Evolutionary conservation across 2,797 vertebrate genomes (phyloP), one percentile per base, ranked within the genome.

Genomic region (Furcifer pardalis): DNA sequence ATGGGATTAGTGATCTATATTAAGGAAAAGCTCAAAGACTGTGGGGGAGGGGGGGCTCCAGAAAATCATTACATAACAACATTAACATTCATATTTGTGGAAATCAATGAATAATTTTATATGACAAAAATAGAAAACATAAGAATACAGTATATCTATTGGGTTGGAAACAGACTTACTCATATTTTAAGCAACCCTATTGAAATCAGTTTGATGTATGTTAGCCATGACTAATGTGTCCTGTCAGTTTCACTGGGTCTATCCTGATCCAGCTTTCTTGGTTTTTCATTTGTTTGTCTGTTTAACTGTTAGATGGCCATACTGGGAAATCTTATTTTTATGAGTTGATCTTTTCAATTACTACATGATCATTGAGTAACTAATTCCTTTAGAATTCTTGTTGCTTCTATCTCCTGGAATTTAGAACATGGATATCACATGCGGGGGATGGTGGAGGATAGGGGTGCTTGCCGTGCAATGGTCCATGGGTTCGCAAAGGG

Each of bases 351-450:
- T 85, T 82, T 77, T 78, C 77, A 74, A 84, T 77, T 52, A 73
- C 15, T 9, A 82, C 46, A 44, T 79, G 63, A 21, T 49, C 63
- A 30, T 9, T 66, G 84, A 79, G 27, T 13, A 52, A 40, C 66
- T 44, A 56, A 27, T 37, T 71, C 83, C 72, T 23, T 77, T 13
- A 83, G 3, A 81, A 56, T 75, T n/a, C 52, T 86, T 46, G 35
- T 4, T 56, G 13, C 71, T 44, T 68, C 17, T 74, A 7, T 65
- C 66, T 82, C 76, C 59, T 86, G 82, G 89, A 88, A 63, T 82
- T 8, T 44, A 35, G 30, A 71, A 69, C 21, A n/a, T 25, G 21
- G 7, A 72, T 78, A 56, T 90, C 73, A 65, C 81, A 71, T 35
- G 62, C 75, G 19, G 83, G 42, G n/a, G n/a, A n/a, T n/a, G n/a